Evolutionary conservation across 2,113 vertebrate species (phyloP), one percentile per base, ranked within the genome.

Genomic region (Macrotus californicus): DNA sequence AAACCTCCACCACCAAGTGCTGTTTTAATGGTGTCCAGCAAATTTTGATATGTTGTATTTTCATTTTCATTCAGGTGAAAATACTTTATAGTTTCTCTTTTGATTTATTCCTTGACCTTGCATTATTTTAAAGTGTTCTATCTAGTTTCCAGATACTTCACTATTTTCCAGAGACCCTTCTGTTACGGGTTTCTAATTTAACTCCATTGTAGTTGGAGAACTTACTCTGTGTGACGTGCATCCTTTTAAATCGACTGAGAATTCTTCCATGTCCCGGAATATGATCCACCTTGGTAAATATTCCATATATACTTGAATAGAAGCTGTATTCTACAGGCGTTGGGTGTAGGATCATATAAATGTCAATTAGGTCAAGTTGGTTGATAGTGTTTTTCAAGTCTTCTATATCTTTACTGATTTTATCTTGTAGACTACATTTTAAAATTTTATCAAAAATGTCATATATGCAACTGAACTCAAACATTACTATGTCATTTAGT

Each of bases 141-240:
- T 59, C 83, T 92, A 59, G 29, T 80, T 93, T 87, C 70, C 84
- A 85, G 80, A 76, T 93, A 94, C 90, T 91, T 96, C 85, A 96
- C 64, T 31, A 89, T 48, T 81, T 94, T 94, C 50, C 54, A 76
- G 59, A 91, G 59, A 64, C 59, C 29, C 76, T 87, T 94, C 54
- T 69, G 16, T 85, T 91, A 93, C 1, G 22, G 61, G 84, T 81
- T 94, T 96, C 54, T 84, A 96, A 90, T 93, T 96, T 91, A 96
- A 88, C 94, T 95, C 46, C 34, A 93, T 1, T 85, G 21, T 52
- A 13, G 41, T 79, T 50, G 88, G 50, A 94, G 73, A 88, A 93
- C 36, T 90, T 83, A 86, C 15, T 67, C 79, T 56, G 8, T 73
- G 89, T 64, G 36, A 87, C 50, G 41, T 87, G 43, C 85, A 89